Conservation (phyloP, 2,113 vertebrate genomes). For the Dolichallabes microphthalmus region DNA sequence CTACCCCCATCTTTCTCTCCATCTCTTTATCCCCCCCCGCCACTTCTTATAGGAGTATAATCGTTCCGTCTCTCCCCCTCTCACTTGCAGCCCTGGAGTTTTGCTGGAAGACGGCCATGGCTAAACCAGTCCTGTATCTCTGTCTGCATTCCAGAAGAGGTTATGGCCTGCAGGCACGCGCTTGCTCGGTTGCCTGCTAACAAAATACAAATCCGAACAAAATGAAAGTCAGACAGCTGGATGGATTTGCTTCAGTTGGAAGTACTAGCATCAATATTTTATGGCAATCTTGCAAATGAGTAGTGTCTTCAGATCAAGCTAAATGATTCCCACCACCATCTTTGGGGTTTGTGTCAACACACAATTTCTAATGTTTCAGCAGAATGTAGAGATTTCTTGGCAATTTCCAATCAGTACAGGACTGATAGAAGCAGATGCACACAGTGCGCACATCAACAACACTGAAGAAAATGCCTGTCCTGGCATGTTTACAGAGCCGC, state of each 20-base stretch:
- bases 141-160: conserved; percentile 46
- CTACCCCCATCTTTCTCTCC: accelerated
- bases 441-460: not conserved
- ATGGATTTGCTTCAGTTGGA: conserved; percentile 16
- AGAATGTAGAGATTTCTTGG: not conserved
- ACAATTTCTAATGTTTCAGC: not conserved
- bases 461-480: not conserved
- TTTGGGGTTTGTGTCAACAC: not conserved
- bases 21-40: not conserved
- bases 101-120: conserved; percentile 38
- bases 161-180: conserved; percentile 40
- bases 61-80: conserved; percentile 1
- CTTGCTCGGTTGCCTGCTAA: conserved; percentile 46
- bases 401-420: not conserved
- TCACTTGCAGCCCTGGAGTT: conserved; percentile 35
- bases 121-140: conserved; percentile 40
- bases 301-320: conserved; percentile 3
- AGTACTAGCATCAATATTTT: conserved; percentile 5
- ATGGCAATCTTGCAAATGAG: conserved; percentile 1
- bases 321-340: not conserved
- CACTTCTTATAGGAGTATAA: not conserved
- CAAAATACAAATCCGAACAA: conserved; percentile 43
- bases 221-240: conserved; percentile 28
- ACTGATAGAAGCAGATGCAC: too few relatives aligned
- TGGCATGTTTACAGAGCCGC: conserved; percentile 27